Evolutionary conservation across 1,140 invertebrate genomes (phyloP), one percentile per base, ranked within the genome.

Genomic region (Drosophila lowei): DNA sequence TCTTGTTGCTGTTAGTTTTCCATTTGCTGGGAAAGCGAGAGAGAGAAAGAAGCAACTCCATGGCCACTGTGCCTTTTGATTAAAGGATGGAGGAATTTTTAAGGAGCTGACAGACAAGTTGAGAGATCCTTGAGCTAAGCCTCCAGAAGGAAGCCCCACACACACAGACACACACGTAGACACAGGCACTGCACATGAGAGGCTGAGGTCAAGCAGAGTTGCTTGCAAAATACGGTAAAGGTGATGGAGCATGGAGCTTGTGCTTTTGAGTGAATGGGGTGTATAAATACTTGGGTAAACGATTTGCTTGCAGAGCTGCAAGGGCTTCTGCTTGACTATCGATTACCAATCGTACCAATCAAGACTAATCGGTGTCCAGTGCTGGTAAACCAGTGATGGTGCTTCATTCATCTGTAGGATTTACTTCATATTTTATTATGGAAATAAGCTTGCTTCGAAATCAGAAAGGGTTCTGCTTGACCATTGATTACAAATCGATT

Each of bases 21-120:
- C 70, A 63, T 72, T 72, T 63, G 58, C 52, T 41, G 9, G 34
- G 21, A 56, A 41, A 43, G 48, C 60, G 58, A 57, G 38, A 34
- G 58, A 30, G 41, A 25, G 34, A 63, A 41, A 68, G 30, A 44
- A 65, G 42, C 34, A 34, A 8, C 55, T 53, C 46, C 21, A 18
- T 41, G 25, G 28, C 43, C 57, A 23, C 49, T 62, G 41, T 62
- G 57, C 43, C 30, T 72, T 72, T 72, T 72, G 48, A 72, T 72
- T 72, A 71, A 72, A 46, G 34, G 38, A 46, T 28, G 67, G 38
- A 61, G 42, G 48, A 54, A 72, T 72, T 72, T 61, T 53, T 71
- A 61, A 61, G 68, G 43, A 61, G 56, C 49, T 54, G 66, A 72
- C 68, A 71, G 66, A 72, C 68, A 71, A 60, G 46, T 53, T 71